Conservation (phyloP, 35 echinoderm and acorn worm species). For the Stichopus chloronotus region DNA sequence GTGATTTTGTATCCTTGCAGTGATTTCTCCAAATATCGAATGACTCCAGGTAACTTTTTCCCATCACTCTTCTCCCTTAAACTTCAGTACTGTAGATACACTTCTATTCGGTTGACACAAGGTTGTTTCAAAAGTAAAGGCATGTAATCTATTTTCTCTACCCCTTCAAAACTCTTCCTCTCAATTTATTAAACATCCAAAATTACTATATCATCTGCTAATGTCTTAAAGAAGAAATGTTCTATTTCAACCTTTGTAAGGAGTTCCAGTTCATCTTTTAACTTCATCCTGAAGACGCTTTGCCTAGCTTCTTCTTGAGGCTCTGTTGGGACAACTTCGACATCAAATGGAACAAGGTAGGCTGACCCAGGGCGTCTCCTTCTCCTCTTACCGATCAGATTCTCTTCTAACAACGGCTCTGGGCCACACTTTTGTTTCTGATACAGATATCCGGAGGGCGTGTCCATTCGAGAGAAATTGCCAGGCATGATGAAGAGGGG, state of each 20-base stretch:
- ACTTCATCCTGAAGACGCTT: constrained; percentile 28
- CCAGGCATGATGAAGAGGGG: constrained; percentile 71
- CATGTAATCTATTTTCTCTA: too few species aligned
- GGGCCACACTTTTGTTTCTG: constrained; percentile 55
- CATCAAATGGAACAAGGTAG: constrained; percentile 60
- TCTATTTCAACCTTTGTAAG: constrained; percentile 28
- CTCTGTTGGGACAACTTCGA: constrained; percentile 44
- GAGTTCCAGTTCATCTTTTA: constrained; percentile 52
- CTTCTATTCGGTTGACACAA: too few species aligned
- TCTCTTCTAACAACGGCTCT: constrained; percentile 43
- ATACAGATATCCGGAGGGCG: constrained; percentile 65
- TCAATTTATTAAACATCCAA: too few species aligned
- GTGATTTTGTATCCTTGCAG: too few species aligned
- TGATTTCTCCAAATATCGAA: too few species aligned
- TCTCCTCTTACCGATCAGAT: constrained; percentile 56
- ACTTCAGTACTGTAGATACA: too few species aligned
- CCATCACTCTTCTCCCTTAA: too few species aligned
- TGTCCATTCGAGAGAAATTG: constrained; percentile 77
- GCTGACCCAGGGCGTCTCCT: constrained; percentile 57
- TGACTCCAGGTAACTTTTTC: too few species aligned
- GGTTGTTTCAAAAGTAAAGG: too few species aligned
- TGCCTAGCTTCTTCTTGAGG: constrained; percentile 63
- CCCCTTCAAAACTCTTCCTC: too few species aligned
- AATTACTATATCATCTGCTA: too few species aligned
- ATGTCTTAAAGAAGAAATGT: too few species aligned